Base-by-base conservation (phyloP, 2,113 vertebrate genomes). In the Pteruthius melanotis region DNA sequence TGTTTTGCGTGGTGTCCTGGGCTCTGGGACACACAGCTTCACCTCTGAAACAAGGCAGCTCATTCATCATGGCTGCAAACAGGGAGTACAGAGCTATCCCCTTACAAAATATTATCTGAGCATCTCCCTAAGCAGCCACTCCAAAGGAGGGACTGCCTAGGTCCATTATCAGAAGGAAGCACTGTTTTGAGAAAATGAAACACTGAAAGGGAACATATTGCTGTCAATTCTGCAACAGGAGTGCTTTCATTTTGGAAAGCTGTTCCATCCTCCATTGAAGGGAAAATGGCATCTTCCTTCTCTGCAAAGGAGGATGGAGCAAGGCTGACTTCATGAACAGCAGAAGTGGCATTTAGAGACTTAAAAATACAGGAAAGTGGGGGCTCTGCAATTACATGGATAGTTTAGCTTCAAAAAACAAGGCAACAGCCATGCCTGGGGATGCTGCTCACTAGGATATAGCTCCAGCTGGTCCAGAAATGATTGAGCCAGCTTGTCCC, bases 401-500 rank as follows among this genome's bases (percentile, higher is more conserved):
- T 61, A 74, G 26, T 93, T 50, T 37, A 69, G 70, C 78, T 85
- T 91, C 45, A 53, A 90, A 57, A 83, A 79, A 37, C 37, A 86
- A 89, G 69, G 72, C 80, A 93, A 53, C 39, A 88, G 76, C 49
- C 63, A 60, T 68, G 89, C 83, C 56, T 83, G 39, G 54, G 76
- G 64, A 92, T 90, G 83, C 63, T 92, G 71, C 72, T 92, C 60
- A 44, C 80, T 42, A 80, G 56, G 42, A 83, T 68, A 59, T 20
- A 92, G 39, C 77, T 68, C 93, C 95, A 95, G 89, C 93, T 97
- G 89, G 93, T 89, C 22, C 72, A 92, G 92, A 92, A 90, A 69
- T 66, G 63, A 72, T 30, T 59, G 89, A 93, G 83, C 83, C 91
- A 92, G 86, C 86, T 64, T 68, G 60, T 94, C 90, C 71, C 68